These are phyloP conservation scores for Muntiacus reevesi DNA, from an alignment of 2,113 vertebrate species.

Conservation along the genomic window DNA sequence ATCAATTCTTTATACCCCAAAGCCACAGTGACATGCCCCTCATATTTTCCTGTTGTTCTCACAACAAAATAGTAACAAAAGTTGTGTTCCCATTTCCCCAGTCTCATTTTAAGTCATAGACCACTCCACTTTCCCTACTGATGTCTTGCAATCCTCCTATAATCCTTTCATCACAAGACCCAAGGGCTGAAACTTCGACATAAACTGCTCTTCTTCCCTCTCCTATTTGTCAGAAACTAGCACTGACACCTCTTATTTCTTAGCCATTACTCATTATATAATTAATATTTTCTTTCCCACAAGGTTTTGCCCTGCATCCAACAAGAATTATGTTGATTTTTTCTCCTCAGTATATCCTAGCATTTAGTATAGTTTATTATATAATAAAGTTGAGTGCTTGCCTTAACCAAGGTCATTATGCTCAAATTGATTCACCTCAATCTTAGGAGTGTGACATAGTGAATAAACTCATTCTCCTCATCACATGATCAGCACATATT, in stretches of 20 bases:
- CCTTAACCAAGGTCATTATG: neutral
- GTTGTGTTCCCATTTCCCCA: neutral
- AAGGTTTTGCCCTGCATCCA: neutral
- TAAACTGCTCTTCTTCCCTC: neutral
- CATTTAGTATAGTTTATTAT: neutral
- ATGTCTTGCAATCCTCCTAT: neutral
- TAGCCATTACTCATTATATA: neutral
- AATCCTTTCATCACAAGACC: neutral
- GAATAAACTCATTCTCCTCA: neutral
- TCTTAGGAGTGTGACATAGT: neutral
- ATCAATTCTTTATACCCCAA: neutral
- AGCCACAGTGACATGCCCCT: neutral
- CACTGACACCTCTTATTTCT: neutral
- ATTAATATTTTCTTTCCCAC: conserved; percentile 1
- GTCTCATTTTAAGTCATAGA: neutral
- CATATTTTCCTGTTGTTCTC: neutral
- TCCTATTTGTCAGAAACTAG: neutral
- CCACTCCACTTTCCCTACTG: neutral
- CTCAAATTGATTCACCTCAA: neutral
- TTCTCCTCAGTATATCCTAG: neutral
- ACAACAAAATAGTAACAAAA: neutral
- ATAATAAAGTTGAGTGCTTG: neutral
- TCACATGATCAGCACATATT: neutral
- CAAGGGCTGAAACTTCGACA: neutral
- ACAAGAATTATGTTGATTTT: neutral